Evolutionary conservation across 1,140 invertebrate species (phyloP), one percentile per base, ranked within the genome.

Genomic region (Yoshiicerus persimilis): DNA sequence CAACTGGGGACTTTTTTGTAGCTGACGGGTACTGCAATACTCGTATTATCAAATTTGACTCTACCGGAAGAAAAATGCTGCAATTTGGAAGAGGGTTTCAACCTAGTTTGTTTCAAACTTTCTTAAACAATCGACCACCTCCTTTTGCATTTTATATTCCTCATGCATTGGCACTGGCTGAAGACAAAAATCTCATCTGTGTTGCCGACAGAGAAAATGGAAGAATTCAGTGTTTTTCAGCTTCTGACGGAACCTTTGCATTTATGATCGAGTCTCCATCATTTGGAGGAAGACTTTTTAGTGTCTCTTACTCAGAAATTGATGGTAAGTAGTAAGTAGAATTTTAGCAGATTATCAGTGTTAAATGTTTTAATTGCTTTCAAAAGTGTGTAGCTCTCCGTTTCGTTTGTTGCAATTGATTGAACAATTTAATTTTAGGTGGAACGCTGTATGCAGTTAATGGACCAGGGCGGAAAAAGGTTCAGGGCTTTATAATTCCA

Each of bases 1-100:
- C 91, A 11, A 95, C 95, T 91, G 97, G 97, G 0, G 95, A 97
- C 87, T 97, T 99, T 92, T 99, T 97, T 92, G 96, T 99, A 0
- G 95, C 97, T 13, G 98, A 99, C 93, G 97, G 97, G 13, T 99
- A 99, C 92, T 99, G 98, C 92, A 99, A 99, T 93, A 95, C 95
- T 3, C 94, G 98, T 89, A 95, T 99, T 34, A 93, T 99, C 32
- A 98, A 98, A 92, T 98, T 96, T 91, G 93, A 95, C 16, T 93
- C 94, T 9, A 92, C 94, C n/a, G 97, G 97, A 4, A 93, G 94
- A 56, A 93, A 93, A 90, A 94, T 96, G 89, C 91, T 95, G 39
- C 85, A 90, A 83, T 90, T 89, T 85, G 91, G 90, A 23, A 64
- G 90, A 30, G 56, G 70, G 10, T 90, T 75, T 30, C 38, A 64